phyloP scores from a whole-genome alignment of 2,113 vertebrate species.

The Sapayoa aenigma region DNA sequence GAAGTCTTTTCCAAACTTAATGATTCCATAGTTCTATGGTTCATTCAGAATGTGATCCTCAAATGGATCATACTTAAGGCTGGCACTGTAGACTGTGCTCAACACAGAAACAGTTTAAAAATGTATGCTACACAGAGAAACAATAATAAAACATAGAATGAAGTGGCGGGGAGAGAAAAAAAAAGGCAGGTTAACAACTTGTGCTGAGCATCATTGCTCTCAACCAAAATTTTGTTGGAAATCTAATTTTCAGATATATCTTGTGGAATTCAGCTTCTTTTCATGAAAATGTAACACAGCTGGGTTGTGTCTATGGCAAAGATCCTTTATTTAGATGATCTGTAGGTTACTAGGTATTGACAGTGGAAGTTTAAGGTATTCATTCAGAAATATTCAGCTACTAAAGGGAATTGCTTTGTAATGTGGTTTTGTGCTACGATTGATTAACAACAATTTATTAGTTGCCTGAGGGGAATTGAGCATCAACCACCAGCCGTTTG shows the following conservation, averaged over 20 bases:
- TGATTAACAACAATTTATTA: background rate
- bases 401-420: background rate
- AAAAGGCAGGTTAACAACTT: background rate
- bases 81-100: background rate
- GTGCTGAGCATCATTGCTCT: background rate
- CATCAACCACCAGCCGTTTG: background rate
- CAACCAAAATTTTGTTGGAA: background rate
- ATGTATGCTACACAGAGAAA: background rate
- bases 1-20: background rate
- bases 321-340: background rate
- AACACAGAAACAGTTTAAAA: background rate
- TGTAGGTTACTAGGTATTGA: background rate
- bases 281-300: background rate
- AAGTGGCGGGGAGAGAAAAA: accelerated
- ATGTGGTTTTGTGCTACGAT: background rate
- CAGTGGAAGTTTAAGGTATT: background rate
- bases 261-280: background rate
- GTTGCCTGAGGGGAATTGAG: background rate
- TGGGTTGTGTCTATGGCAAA: background rate
- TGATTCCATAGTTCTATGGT: background rate
- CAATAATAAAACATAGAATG: background rate
- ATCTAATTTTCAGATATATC: background rate
- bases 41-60: background rate
- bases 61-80: background rate
- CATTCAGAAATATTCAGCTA: background rate